Evolutionary conservation across 2,888 invertebrate species (phyloP).

Genomic region (Oeneis ivallda): DNA sequence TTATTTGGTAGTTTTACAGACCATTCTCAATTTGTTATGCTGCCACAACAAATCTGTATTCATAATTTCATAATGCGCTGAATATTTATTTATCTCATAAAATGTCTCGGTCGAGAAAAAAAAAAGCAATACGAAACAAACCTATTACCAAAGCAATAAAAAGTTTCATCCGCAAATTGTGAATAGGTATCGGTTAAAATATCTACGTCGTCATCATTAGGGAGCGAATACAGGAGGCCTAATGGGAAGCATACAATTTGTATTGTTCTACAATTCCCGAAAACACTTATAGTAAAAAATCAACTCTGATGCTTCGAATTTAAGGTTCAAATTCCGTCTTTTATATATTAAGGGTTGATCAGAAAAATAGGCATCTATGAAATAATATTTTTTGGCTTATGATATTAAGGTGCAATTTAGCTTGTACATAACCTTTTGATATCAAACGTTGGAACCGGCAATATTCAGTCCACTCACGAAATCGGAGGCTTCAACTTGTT

Average conservation of each 20-base stretch:
- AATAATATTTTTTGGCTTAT: conserved; percentile 6
- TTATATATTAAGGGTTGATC: conserved; percentile 29
- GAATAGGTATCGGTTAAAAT: conserved; percentile 22
- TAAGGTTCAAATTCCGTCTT: conserved; percentile 23
- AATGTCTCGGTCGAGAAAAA: background rate
- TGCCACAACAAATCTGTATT: no score
- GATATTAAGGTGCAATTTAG: conserved; percentile 16
- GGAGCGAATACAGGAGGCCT: conserved; percentile 20
- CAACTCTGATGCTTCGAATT: background rate
- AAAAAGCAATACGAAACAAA: conserved; percentile 6
- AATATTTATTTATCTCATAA: background rate
- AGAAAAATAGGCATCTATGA: conserved; percentile 13
- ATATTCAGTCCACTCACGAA: conserved; percentile 53
- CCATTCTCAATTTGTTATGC: no score
- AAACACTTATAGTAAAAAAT: conserved; percentile 12
- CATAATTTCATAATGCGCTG: no score
- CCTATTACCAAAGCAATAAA: conserved; percentile 19
- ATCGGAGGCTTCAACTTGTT: conserved; percentile 51
- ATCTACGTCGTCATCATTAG: conserved; percentile 24
- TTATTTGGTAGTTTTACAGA: background rate
- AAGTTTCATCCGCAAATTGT: conserved; percentile 9
- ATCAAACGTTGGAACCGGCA: conserved; percentile 39
- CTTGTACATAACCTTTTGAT: conserved; percentile 15
- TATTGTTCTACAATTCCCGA: conserved; percentile 40
- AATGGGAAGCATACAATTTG: conserved; percentile 31